Conservation (phyloP, 2,888 invertebrate genomes). For the Quadriops clusia region DNA sequence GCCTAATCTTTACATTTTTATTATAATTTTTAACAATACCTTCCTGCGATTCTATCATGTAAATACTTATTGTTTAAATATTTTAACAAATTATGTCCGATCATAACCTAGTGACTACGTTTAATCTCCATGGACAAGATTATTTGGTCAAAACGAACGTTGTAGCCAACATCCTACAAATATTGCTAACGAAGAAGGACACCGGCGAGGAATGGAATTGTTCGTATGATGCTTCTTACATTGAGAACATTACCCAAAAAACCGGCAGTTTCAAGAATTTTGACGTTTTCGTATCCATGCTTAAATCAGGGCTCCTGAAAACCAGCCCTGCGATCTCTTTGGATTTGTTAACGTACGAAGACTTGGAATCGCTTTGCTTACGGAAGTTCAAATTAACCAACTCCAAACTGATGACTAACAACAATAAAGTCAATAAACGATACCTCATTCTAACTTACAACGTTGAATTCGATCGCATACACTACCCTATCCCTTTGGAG, state of each 20-base stretch:
- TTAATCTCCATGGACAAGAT: slow-evolving; percentile 37
- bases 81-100: no score
- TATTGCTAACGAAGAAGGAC: slow-evolving; percentile 40
- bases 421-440: slow-evolving; percentile 32
- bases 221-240: slow-evolving; percentile 40
- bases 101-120: slow-evolving; percentile 38
- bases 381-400: slow-evolving; percentile 30
- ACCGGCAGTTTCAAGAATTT: slow-evolving; percentile 46
- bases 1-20: no score
- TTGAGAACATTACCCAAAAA: slow-evolving; percentile 43
- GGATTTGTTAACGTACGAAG: slow-evolving; percentile 42
- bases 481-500: slow-evolving; percentile 43
- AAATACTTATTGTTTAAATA: no score
- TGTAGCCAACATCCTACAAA: slow-evolving; percentile 34
- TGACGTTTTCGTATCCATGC: slow-evolving; percentile 42
- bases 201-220: slow-evolving; percentile 45
- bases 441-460: slow-evolving; percentile 43
- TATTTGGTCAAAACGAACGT: slow-evolving; percentile 39
- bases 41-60: no score
- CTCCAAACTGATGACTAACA: slow-evolving; percentile 18
- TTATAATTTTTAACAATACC: no score
- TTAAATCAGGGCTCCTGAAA: slow-evolving; percentile 41
- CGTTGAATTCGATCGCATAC: slow-evolving; percentile 44
- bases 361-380: slow-evolving; percentile 38
- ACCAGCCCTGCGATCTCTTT: slow-evolving; percentile 41